Evolutionary conservation across 2,888 invertebrate genomes (phyloP), one percentile per base, ranked within the genome.

Genomic region (Bruchidius siliquastri): DNA sequence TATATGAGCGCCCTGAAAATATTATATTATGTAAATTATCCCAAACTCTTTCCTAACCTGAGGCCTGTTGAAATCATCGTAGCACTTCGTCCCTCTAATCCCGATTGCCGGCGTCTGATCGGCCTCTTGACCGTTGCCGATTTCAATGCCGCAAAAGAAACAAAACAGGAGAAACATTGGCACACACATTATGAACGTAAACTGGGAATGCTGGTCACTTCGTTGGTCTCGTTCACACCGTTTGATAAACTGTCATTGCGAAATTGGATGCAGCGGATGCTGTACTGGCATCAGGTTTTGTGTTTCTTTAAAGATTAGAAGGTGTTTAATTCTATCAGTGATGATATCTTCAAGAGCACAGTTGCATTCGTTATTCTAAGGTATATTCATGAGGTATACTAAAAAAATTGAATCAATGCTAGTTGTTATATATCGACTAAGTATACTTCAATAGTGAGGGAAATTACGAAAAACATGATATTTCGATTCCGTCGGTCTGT

Each of bases 41-140:
- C 26, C 8, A 26, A 26, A 4, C 26, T 26, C 6, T 13, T 68
- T 26, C 6, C 49, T 68, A 84, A 90, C 90, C 88, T 89, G 89
- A 18, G 90, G 88, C 81, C 87, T 85, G 72, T 88, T 87, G 79
- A 88, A 89, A 73, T 87, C 86, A 83, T 90, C 89, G 80, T 90
- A 90, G 82, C 90, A 90, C 80, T 87, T 82, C 66, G 85, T 86
- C 71, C 84, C 83, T 75, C 82, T 84, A 69, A 79, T 79, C 22
- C 85, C 85, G 30, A 85, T 78, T 20, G 77, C 83, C 49, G 86
- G 86, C 68, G 86, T 86, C 70, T 85, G 81, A 22, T 82, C 82
- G 67, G 71, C 70, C 26, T 49, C 49, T 49, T 49, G 49, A 49
- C 81, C 81, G n/a, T 75, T 73, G 20, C 49, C 76, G 70, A 73